A percentile compares a stretch with the other conserved stretches of the same genome.
Conservation (phyloP, 1,140 invertebrate species). For the Aphelenchoides besseyi region DNA sequence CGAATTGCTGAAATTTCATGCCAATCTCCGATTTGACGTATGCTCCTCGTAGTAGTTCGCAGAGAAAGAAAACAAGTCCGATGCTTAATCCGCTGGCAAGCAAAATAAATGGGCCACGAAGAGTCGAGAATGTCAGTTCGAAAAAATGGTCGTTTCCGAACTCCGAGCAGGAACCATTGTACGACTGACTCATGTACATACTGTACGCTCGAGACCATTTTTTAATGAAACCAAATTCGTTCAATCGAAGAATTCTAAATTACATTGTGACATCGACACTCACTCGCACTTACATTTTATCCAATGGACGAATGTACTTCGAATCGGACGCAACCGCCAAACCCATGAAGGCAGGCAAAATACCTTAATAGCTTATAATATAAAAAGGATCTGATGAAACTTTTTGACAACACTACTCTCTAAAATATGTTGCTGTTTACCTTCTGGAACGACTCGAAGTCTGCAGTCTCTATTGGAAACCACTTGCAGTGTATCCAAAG, state of each 20-base stretch:
- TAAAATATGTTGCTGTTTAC: neutral
- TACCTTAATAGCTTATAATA: neutral
- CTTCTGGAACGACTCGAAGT: neutral
- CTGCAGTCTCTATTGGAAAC: neutral
- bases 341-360: conserved; percentile 9
- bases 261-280: neutral
- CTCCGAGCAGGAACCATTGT: neutral
- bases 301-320: neutral
- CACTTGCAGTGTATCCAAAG: conserved; percentile 10
- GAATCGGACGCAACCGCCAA: neutral
- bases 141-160: neutral
- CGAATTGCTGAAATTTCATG: neutral
- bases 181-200: neutral
- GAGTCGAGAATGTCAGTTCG: neutral
- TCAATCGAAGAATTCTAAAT: conserved; percentile 17
- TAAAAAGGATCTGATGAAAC: neutral
- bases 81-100: neutral
- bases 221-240: conserved; percentile 5
- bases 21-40: conserved; percentile 9
- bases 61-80: neutral
- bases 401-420: neutral
- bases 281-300: conserved; percentile 7
- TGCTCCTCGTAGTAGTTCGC: neutral
- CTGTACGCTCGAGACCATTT: conserved; percentile 18
- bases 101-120: conserved; percentile 15